Conservation (phyloP, 2,888 invertebrate species). For the Orthosia gothica region DNA sequence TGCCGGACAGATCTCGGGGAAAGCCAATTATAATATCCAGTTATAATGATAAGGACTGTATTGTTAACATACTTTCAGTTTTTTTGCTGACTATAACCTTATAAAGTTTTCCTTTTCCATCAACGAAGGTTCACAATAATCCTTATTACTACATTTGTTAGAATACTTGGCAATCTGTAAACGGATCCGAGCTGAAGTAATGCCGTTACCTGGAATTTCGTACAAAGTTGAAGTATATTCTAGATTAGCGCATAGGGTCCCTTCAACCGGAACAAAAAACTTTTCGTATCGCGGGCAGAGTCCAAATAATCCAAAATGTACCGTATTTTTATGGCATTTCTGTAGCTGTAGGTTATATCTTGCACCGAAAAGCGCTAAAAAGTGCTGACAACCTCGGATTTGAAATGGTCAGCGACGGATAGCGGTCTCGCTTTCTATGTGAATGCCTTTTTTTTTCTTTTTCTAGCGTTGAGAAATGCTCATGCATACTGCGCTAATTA, state of each 20-base stretch:
- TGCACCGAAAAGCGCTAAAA: no score
- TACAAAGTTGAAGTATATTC: constrained; percentile 12
- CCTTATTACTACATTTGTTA: constrained; percentile 4
- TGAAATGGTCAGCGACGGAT: no score
- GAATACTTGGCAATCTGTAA: constrained; percentile 10
- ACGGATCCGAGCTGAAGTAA: constrained; percentile 1
- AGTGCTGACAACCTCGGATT: no score
- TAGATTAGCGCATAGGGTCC: constrained; percentile 4
- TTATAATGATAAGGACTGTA: neutral
- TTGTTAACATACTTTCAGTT: neutral
- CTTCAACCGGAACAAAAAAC: neutral
- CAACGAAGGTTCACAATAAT: neutral
- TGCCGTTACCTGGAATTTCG: constrained; percentile 1
- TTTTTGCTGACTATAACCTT: neutral
- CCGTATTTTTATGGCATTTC: neutral
- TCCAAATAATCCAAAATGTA: no score
- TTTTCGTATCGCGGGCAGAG: neutral
- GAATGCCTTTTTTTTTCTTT: no score
- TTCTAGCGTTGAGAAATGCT: no score
- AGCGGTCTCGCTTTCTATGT: no score
- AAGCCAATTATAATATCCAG: neutral
- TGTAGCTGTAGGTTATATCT: no score
- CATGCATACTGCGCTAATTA: no score
- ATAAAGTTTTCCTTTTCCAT: neutral
- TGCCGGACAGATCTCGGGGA: no score